phyloP scores from a whole-genome alignment of 2,888 invertebrate genomes.

The Pristionchus japonicus region DNA sequence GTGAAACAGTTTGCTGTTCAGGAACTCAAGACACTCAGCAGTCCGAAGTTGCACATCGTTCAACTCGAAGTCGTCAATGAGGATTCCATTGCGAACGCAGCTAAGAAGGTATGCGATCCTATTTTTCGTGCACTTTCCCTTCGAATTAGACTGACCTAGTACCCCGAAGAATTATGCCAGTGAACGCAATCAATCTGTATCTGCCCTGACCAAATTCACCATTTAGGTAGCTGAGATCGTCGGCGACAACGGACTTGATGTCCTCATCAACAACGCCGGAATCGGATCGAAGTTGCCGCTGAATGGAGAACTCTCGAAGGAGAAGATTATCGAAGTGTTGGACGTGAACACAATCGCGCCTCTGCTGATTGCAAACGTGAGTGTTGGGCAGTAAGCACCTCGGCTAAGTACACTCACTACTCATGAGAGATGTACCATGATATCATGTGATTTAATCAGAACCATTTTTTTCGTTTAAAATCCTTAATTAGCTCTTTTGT shows the following conservation, averaged over 20 bases:
- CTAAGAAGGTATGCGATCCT: background rate
- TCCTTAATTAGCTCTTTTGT: too few species aligned
- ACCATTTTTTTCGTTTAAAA: too few species aligned
- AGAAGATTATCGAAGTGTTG: background rate
- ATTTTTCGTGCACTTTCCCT: too few species aligned
- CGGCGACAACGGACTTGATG: slow-evolving; percentile 27
- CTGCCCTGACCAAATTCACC: too few species aligned
- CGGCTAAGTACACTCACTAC: too few species aligned
- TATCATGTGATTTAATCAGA: too few species aligned
- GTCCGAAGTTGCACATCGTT: background rate
- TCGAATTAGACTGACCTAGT: too few species aligned
- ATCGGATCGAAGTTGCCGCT: background rate
- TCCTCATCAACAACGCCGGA: slow-evolving; percentile 41
- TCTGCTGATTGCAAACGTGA: background rate
- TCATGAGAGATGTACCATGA: too few species aligned
- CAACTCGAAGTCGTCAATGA: background rate
- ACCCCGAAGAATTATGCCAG: too few species aligned
- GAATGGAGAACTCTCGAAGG: background rate
- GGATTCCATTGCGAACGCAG: background rate
- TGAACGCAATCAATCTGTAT: too few species aligned
- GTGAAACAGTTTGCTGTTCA: background rate
- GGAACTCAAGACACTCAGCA: background rate
- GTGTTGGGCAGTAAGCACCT: too few species aligned
- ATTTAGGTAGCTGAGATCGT: slow-evolving; percentile 18
- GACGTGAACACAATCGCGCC: slow-evolving; percentile 6